Evolutionary conservation across 37 sponge, comb jelly and placozoan species (phyloP).

Genomic region (Eunapius fragilis): DNA sequence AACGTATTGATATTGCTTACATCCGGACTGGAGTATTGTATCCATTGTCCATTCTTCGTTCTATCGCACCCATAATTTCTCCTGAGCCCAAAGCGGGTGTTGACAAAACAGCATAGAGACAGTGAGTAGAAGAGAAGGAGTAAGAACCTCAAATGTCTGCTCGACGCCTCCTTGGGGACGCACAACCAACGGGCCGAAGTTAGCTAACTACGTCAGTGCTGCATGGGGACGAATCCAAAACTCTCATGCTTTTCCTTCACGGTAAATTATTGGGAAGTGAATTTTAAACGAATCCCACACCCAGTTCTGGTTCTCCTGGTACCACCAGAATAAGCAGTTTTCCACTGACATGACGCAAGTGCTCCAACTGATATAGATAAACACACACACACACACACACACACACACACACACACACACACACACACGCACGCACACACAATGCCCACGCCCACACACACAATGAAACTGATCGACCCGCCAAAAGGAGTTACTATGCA

Average conservation of each 20-base stretch:
- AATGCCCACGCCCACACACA: not conserved
- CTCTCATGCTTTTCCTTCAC: slow-evolving; percentile 81
- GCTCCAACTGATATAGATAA: not conserved
- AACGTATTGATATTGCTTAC: not conserved
- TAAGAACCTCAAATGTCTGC: not conserved
- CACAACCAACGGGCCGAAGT: slow-evolving; percentile 78
- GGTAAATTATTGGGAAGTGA: slow-evolving; percentile 21
- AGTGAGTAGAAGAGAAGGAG: not conserved
- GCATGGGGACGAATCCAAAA: slow-evolving; percentile 60
- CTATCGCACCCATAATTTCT: not conserved
- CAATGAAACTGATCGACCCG: slow-evolving; percentile 78
- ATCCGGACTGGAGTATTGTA: not conserved
- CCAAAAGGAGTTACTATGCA: slow-evolving; percentile 54
- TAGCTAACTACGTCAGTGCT: slow-evolving; percentile 65
- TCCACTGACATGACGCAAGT: slow-evolving; percentile 50
- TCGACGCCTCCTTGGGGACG: slow-evolving; percentile 54
- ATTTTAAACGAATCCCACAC: not conserved
- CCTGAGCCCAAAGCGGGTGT: not conserved
- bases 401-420: not conserved
- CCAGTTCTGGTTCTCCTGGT: slow-evolving; percentile 81
- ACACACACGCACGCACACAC: not conserved
- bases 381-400: not conserved
- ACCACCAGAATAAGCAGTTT: slow-evolving; percentile 69
- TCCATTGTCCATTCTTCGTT: not conserved
- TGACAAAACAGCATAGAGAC: not conserved